Evolutionary conservation across 2,113 vertebrate species (phyloP), one percentile per base, ranked within the genome.

Genomic region (Blennius ocellaris): DNA sequence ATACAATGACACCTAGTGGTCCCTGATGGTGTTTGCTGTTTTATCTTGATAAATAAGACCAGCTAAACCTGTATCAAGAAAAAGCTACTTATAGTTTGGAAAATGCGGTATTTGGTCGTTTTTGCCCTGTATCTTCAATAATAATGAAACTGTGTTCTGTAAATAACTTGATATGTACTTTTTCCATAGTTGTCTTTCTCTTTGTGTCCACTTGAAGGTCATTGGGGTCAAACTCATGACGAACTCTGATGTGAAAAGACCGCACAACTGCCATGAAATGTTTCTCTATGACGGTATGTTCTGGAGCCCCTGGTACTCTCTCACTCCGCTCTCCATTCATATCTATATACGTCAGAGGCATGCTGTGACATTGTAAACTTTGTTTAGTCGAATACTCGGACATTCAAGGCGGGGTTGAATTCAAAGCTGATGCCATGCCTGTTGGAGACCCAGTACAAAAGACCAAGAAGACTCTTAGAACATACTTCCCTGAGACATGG

Each of bases 211-310:
- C 53, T 73, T 80, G 5, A 36, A 94, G 93, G 58, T 59, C 16
- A 59, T 91, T 16, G 93, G 92, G 59, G 63, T 94, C 7, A 93
- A 93, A 81, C 37, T 90, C 6, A 6, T 91, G 70, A 94, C 92
- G 17, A 94, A 93, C 63, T 74, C 81, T 0, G 62, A 87, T 6
- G 87, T 93, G 72, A 93, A 78, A 45, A 87, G 88, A 59, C 90
- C 92, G 6, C 0, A 57, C 0, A 0, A 73, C 14, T 93, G 93
- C 50, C 1, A 0, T 0, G 5, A 10, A 1, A 6, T 2, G 21
- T 0, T 0, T 0, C 12, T 3, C 21, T 12, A 6, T 5, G 8
- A 2, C 6, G 66, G 30, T 69, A 77, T 16, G 65, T 78, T 48
- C 30, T 3, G 4, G 7, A 0, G 11, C 11, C 8, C 5, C 17